phyloP scores from a whole-genome alignment of 1,140 invertebrate species.

The Drosophila littoralis region DNA sequence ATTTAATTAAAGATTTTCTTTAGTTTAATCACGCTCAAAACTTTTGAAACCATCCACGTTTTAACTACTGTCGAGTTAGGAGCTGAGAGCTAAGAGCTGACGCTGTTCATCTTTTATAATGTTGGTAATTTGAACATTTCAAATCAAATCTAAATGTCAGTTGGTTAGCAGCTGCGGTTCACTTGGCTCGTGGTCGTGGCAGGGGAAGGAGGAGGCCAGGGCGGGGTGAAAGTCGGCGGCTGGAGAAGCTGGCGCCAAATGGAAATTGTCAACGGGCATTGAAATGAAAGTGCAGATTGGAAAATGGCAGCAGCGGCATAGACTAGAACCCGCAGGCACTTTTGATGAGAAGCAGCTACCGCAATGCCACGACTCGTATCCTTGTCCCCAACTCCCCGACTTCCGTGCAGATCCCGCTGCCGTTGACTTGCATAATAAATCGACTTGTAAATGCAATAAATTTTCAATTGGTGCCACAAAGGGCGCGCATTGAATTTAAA shows the following conservation, averaged over 20 bases:
- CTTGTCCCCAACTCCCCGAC: background rate
- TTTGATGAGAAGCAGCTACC: constrained; percentile 66
- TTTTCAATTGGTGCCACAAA: constrained; percentile 66
- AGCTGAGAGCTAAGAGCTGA: constrained; percentile 25
- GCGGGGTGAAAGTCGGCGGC: constrained; percentile 18
- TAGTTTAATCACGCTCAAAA: constrained; percentile 7
- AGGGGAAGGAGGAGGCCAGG: background rate
- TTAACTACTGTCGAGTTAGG: constrained; percentile 8
- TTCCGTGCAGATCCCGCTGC: constrained; percentile 1
- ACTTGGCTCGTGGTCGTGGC: constrained; percentile 14
- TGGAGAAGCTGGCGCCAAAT: constrained; percentile 58
- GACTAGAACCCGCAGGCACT: constrained; percentile 57
- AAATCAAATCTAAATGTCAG: constrained; percentile 81
- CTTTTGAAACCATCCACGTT: constrained; percentile 6
- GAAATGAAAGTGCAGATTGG: constrained; percentile 80
- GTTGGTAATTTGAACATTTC: constrained; percentile 82
- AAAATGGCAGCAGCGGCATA: constrained; percentile 66
- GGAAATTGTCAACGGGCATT: constrained; percentile 79
- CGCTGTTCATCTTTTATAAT: constrained; percentile 78
- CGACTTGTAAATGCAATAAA: constrained; percentile 81
- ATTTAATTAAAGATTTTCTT: too few relatives aligned
- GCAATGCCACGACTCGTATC: constrained; percentile 25
- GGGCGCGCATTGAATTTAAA: constrained; percentile 68
- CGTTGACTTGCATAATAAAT: constrained; percentile 71
- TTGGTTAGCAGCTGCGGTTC: constrained; percentile 77